Evolutionary conservation across 2,113 vertebrate genomes (phyloP), one percentile per base, ranked within the genome.

Genomic region (Neomonachus schauinslandi): DNA sequence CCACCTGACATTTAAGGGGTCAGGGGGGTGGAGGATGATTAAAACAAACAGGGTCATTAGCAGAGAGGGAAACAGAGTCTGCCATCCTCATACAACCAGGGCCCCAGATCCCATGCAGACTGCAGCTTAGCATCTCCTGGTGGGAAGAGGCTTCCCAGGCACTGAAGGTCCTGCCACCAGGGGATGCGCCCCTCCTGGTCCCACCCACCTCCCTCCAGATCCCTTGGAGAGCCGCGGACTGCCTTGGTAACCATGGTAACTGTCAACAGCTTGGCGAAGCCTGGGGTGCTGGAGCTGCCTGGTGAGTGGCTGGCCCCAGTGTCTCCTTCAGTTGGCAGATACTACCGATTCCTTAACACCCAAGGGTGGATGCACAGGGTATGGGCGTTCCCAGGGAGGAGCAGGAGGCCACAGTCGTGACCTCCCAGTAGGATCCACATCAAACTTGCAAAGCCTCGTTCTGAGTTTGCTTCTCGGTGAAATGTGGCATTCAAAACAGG

Each of bases 151-250:
- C n/a, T 55, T 59, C 18, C 7, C 22, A 22, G 46, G 13, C 3
- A 0, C 46, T 9, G 59, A 9, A 0, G 4, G 67, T 4, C 7
- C 15, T 36, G 67, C 65, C 33, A 8, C 0, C 0, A 18, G 42
- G 4, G 12, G 31, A 22, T 0, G 7, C 84, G 7, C 63, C 42
- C 83, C 83, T 67, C 31, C 61, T 4, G 42, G 46, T 24, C 46
- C 46, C n/a, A 21, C 36, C 59, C 76, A 36, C 36, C 24, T 7
- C 13, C 8, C 13, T 76, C 72, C 72, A 15, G 6, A 49, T 7
- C 72, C 39, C 39, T 4, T 11, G n/a, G 67, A 71, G 33, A 65
- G 67, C 67, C 10, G 16, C 33, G 12, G 12, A 26, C 42, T 71
- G 53, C 55, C 36, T 4, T 31, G 24, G 63, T 36, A 51, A 46